Percentiles rank a stretch among this genome's conserved stretches.
Conservation (phyloP, 1,140 invertebrate species). For the Triops cancriformis region DNA sequence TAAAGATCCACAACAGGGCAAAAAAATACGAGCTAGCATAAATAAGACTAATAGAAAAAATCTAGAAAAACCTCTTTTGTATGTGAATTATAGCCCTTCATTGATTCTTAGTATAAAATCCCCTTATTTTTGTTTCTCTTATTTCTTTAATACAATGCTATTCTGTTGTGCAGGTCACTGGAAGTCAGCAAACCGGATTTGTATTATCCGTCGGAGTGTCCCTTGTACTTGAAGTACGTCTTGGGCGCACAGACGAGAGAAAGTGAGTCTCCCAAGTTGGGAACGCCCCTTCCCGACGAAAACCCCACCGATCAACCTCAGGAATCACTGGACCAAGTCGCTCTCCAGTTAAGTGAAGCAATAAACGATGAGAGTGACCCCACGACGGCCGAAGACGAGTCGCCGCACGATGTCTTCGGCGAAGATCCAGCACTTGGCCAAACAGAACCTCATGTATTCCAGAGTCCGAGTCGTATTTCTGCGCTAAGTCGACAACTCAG, state of each 20-base stretch:
- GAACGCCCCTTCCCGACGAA: neutral
- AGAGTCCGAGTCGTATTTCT: neutral
- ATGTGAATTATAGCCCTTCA: too few relatives aligned
- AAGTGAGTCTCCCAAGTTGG: neutral
- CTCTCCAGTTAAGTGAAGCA: neutral
- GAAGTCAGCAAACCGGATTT: neutral
- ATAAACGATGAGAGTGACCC: neutral
- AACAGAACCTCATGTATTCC: too few relatives aligned
- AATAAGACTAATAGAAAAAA: too few relatives aligned
- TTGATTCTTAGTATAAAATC: too few relatives aligned
- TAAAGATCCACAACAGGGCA: too few relatives aligned
- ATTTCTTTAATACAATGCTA: too few relatives aligned
- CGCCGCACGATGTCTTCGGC: neutral
- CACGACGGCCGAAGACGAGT: neutral
- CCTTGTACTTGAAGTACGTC: constrained; percentile 23
- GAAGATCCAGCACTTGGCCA: neutral
- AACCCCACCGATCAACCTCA: neutral
- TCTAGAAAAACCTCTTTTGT: too few relatives aligned
- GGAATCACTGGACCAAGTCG: neutral
- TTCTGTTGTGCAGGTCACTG: neutral
- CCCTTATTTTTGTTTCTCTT: neutral
- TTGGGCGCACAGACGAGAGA: neutral
- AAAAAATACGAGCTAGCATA: too few relatives aligned
- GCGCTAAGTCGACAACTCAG: neutral
- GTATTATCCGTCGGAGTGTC: constrained; percentile 25